Base-by-base conservation (phyloP, 1,140 invertebrate genomes). In the Drosophila nasuta region DNA sequence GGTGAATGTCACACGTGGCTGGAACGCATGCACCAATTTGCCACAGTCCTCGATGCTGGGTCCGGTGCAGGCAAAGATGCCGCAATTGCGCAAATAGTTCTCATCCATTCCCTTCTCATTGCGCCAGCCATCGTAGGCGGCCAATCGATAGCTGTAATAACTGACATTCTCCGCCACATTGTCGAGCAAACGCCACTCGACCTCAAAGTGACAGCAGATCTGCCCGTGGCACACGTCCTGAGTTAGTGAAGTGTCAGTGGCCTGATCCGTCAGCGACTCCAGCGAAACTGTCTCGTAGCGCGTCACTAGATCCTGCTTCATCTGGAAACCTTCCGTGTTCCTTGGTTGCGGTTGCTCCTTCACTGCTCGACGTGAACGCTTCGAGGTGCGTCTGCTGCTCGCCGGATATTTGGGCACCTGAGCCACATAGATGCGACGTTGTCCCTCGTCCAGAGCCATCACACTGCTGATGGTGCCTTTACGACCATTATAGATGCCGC, bases 401-500 rank as follows among this genome's bases (percentile, higher is more conserved):
- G 0, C 30, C 2, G 3, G 30, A 7, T 63, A 89, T 35, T 81
- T 88, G 3, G 85, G 85, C 28, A 88, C 85, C n/a, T 69, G 67
- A 0, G 85, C 81, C 62, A 88, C 85, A 38, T 81, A 76, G 28
- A 88, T 41, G 5, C 52, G 48, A 1, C 86, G 71, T 25, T 88
- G 68, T 0, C 85, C 86, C 0, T 25, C 48, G 5, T 56, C 78
- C 15, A 51, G 15, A 4, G 59, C 57, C 87, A 91, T 86, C 1
- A 73, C 68, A 10, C 88, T 79, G 5, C 43, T 25, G 8, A 90
- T 25, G 0, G 77, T 58, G 2, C 91, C 89, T 0, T 49, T 20
- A 0, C 69, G 71, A 1, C 94, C 94, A 43, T 90, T 64, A 71
- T 87, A 94, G 65, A 94, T 93, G 20, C 93, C 93, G 1, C 88